phyloP scores from a whole-genome alignment of 2,888 invertebrate species.

The Theretra japonica region DNA sequence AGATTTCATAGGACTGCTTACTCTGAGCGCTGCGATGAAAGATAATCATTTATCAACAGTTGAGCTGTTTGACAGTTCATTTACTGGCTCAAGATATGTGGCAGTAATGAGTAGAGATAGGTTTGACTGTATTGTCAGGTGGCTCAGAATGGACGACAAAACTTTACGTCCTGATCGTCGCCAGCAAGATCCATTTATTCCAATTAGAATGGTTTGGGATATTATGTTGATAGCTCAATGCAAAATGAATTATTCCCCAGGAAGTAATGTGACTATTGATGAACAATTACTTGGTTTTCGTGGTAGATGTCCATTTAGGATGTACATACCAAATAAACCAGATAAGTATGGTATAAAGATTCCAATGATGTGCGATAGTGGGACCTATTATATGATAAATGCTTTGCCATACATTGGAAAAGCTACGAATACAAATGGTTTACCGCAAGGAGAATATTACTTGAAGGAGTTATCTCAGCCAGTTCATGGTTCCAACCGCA shows the following conservation, averaged over 20 bases:
- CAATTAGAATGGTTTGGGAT: slow-evolving; percentile 42
- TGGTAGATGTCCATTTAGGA: slow-evolving; percentile 39
- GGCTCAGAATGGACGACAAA: slow-evolving; percentile 45
- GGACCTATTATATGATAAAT: slow-evolving; percentile 50
- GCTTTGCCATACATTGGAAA: slow-evolving; percentile 50
- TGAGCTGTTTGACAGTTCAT: slow-evolving; percentile 41
- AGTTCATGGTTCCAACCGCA: too few relatives aligned
- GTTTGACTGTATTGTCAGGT: slow-evolving; percentile 41
- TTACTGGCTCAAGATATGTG: slow-evolving; percentile 39
- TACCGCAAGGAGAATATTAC: slow-evolving; percentile 46
- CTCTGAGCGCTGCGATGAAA: slow-evolving; percentile 37
- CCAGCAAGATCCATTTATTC: slow-evolving; percentile 37
- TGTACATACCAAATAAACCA: slow-evolving; percentile 55
- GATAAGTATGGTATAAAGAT: slow-evolving; percentile 55
- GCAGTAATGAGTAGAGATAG: slow-evolving; percentile 41
- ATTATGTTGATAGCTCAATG: slow-evolving; percentile 38
- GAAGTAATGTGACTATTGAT: slow-evolving; percentile 41
- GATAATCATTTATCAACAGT: slow-evolving; percentile 42
- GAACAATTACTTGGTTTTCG: slow-evolving; percentile 45
- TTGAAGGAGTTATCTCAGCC: slow-evolving; percentile 33
- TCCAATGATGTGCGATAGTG: slow-evolving; percentile 48
- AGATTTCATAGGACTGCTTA: slow-evolving; percentile 39
- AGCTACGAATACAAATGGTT: slow-evolving; percentile 45
- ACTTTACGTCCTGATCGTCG: slow-evolving; percentile 35
- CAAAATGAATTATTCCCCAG: slow-evolving; percentile 40